Conservation (phyloP, 2,113 vertebrate genomes). For the Brachyhypopomus occidentalis region DNA sequence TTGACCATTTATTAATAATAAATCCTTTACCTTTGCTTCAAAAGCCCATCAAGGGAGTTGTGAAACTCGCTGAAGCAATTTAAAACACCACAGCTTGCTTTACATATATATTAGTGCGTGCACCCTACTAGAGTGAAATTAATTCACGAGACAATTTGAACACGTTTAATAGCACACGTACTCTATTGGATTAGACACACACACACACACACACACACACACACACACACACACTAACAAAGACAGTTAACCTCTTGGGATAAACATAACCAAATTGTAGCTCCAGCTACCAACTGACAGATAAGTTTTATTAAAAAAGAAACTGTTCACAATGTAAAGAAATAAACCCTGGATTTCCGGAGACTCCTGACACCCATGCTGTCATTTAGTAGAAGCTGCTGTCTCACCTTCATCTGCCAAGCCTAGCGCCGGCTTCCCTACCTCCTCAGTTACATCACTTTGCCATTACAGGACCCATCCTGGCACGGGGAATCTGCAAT, state of each 20-base stretch:
- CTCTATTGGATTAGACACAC: conserved; percentile 2
- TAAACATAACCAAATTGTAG: conserved; percentile 19
- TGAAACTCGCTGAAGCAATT: conserved; percentile 31
- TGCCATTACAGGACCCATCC: conserved; percentile 24
- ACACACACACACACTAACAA: background rate
- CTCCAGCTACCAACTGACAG: background rate
- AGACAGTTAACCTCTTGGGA: conserved; percentile 13
- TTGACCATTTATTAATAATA: conserved; percentile 22
- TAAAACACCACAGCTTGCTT: conserved; percentile 24
- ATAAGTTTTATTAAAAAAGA: background rate
- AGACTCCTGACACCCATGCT: background rate
- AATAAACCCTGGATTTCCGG: background rate
- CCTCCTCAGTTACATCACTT: background rate
- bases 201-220: background rate
- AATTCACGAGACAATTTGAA: conserved; percentile 7
- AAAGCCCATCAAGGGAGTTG: background rate
- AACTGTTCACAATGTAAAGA: background rate
- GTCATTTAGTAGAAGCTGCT: background rate
- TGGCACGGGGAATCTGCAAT: conserved; percentile 29
- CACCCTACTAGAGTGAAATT: conserved; percentile 23
- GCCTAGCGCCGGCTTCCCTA: background rate
- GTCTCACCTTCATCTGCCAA: conserved; percentile 14
- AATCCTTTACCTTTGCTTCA: background rate
- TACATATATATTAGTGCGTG: conserved; percentile 49
- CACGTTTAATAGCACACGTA: conserved; percentile 5